phyloP scores from a whole-genome alignment of 30 jellyfish, hydroid and myxozoan species.

The Calvadosia cruxmelitensis region DNA sequence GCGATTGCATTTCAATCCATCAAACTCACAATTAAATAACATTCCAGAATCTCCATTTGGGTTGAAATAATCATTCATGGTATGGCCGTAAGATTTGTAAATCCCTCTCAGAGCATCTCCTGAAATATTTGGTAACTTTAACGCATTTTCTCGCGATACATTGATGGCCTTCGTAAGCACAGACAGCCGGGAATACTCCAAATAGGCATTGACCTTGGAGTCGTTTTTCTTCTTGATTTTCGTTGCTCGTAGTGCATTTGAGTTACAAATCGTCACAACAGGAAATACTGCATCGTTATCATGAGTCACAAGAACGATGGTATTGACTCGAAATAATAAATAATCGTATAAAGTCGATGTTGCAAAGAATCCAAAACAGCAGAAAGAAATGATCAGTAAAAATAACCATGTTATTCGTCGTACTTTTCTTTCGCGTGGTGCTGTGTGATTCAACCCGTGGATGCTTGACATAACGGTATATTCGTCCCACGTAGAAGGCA shows the following conservation, averaged over 20 bases:
- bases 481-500: conserved; percentile 44
- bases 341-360: conserved; percentile 23
- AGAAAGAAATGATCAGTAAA: conserved; percentile 13
- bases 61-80: conserved; percentile 11
- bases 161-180: neutral
- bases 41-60: conserved; percentile 26
- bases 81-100: conserved; percentile 36
- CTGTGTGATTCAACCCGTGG: conserved; percentile 42
- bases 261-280: conserved; percentile 49
- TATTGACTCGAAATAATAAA: conserved; percentile 35
- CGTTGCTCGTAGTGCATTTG: conserved; percentile 26
- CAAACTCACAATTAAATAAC: conserved; percentile 40
- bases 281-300: conserved; percentile 44
- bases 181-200: neutral
- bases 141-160: neutral
- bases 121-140: conserved; percentile 11
- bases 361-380: conserved; percentile 13
- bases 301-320: conserved; percentile 37
- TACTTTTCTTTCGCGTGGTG: conserved; percentile 28
- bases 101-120: conserved; percentile 21
- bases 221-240: neutral
- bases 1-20: conserved; percentile 18
- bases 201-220: neutral
- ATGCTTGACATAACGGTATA: conserved; percentile 32
- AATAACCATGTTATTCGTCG: conserved; percentile 44